These are phyloP conservation scores for Scaptomyza pallida DNA, from an alignment of 1,140 invertebrate genomes.

Conservation along the genomic window DNA sequence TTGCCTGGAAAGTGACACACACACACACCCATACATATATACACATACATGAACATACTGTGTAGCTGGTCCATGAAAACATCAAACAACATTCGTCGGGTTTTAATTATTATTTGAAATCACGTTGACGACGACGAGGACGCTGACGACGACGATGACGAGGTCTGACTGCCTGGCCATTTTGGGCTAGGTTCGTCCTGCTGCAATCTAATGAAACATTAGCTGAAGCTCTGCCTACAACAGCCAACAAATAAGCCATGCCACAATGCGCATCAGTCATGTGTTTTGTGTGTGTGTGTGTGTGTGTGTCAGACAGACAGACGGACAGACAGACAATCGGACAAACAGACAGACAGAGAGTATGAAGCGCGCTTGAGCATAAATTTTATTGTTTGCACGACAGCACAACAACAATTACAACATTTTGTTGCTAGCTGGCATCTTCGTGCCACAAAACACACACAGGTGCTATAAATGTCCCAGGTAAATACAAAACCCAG, in stretches of 20 bases:
- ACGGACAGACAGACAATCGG: constrained; percentile 4
- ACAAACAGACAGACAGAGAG: constrained; percentile 9
- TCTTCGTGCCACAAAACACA: constrained; percentile 26
- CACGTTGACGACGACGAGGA: constrained; percentile 49
- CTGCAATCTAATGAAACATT: constrained; percentile 53
- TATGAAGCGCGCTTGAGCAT: constrained; percentile 40
- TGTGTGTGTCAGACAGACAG: constrained; percentile 9
- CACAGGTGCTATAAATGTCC: constrained; percentile 35
- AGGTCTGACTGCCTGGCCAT: constrained; percentile 7
- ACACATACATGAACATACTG: too few relatives aligned
- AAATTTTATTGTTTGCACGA: constrained; percentile 53
- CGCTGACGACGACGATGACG: constrained; percentile 40
- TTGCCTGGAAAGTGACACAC: constrained; percentile 39
- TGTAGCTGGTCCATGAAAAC: constrained; percentile 43
- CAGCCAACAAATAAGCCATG: constrained; percentile 20
- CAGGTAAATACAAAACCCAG: constrained; percentile 29
- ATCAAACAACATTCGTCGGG: constrained; percentile 60
- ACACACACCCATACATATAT: constrained; percentile 6
- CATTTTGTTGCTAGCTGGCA: constrained; percentile 21
- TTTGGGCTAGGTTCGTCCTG: not conserved
- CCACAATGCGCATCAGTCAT: constrained; percentile 32
- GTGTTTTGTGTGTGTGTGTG: not conserved
- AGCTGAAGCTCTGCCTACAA: constrained; percentile 33
- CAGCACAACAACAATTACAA: constrained; percentile 6
- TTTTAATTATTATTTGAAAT: constrained; percentile 65